Evolutionary conservation across 2,888 invertebrate genomes (phyloP).

Genomic region (Saturnia japonica): DNA sequence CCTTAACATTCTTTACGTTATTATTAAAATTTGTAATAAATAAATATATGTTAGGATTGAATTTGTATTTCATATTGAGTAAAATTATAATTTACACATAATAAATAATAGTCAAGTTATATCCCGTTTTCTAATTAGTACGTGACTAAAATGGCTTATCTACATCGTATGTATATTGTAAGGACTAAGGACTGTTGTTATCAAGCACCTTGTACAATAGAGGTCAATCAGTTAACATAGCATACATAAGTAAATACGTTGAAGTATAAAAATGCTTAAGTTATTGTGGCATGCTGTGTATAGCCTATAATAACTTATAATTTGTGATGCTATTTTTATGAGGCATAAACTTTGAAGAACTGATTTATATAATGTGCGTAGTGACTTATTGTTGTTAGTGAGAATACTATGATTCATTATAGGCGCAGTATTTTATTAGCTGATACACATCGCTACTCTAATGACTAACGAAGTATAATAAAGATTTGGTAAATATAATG

Average conservation of each 20-base stretch:
- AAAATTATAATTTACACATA: background rate
- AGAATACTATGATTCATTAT: conserved; percentile 7
- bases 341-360: background rate
- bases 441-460: conserved; percentile 1
- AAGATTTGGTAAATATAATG: conserved; percentile 4
- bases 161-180: conserved; percentile 2
- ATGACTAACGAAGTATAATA: conserved; percentile 1
- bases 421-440: conserved; percentile 12
- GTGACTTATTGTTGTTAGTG: conserved; percentile 1
- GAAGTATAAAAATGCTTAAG: background rate
- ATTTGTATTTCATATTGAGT: background rate
- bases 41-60: background rate
- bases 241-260: background rate
- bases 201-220: background rate
- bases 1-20: conserved; percentile 13
- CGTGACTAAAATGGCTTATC: background rate
- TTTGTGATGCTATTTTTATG: background rate
- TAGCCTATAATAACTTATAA: background rate
- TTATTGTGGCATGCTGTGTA: background rate
- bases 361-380: background rate
- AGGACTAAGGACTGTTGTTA: conserved; percentile 4
- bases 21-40: background rate
- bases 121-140: background rate
- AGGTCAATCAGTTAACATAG: background rate
- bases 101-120: background rate